Evolutionary conservation across 2,888 invertebrate species (phyloP), one percentile per base, ranked within the genome.

Genomic region (Corbicula japonica): DNA sequence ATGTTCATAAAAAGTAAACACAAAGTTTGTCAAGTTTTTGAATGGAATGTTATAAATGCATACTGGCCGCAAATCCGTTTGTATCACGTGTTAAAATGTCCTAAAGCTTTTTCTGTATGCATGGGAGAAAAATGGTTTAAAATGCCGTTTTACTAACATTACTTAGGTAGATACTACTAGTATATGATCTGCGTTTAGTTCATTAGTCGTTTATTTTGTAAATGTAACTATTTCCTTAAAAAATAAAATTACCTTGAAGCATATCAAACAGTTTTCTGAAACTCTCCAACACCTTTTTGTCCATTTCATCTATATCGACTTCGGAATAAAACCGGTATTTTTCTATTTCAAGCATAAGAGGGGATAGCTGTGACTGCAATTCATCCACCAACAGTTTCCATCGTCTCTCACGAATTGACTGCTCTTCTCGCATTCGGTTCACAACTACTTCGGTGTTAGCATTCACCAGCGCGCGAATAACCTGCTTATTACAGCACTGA

Each of bases 201-300:
- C 15, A 41, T 41, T 12, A 12, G 15, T 12, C 18, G 18, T 21
- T 4, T 5, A 21, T 21, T 21, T 15, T 28, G 28, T 30, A 12
- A 52, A 28, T 28, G 1, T 8, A 2, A 28, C 18, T 3, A 1
- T 28, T 18, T 18, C 15, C n/a, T 5, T 15, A 30, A 30, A 1
- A 10, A 12, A 26, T 28, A 28, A 52, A n/a, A 21, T 21, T 35
- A 35, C 35, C 38, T 60, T 23, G 12, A 1, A 60, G 0, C 18
- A 28, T 35, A 26, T 41, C 21, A 18, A 8, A 2, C 10, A 60
- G 41, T 23, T 60, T 60, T 21, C 38, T 34, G 26, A 60, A 60
- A 18, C 23, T 60, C 12, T 60, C 60, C 28, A 60, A 28, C 21
- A 60, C 26, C 21, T 26, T 60, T 21, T 38, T 60, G 15, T 46